Conservation (phyloP, 2,797 vertebrate species). For the Champsocephalus gunnari region DNA sequence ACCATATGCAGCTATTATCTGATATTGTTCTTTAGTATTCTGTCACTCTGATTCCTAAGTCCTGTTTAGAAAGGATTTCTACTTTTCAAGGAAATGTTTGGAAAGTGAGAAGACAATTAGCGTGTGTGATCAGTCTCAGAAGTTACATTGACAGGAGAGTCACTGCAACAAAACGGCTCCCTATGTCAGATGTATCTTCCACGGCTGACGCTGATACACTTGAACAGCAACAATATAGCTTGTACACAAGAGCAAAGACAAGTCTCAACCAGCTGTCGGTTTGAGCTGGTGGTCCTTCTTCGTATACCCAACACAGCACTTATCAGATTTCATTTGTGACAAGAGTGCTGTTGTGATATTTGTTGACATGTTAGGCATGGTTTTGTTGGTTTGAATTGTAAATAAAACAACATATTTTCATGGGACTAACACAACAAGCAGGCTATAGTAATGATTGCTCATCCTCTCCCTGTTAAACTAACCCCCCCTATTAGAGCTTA, state of each 20-base stretch:
- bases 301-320: neutral
- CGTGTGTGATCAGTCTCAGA: conserved; percentile 21
- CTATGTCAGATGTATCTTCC: conserved; percentile 27
- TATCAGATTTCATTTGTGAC: conserved; percentile 14
- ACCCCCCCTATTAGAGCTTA: conserved; percentile 42
- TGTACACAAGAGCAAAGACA: conserved; percentile 14
- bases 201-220: conserved; percentile 18
- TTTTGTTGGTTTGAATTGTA: neutral
- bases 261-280: conserved; percentile 16
- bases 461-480: conserved; percentile 39
- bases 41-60: conserved; percentile 16
- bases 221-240: conserved; percentile 12
- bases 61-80: conserved; percentile 22
- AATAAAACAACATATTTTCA: conserved; percentile 15
- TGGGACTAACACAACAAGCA: conserved; percentile 23
- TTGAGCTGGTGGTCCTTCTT: neutral
- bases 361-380: neutral
- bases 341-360: conserved; percentile 4
- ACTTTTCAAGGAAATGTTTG: conserved; percentile 32
- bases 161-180: conserved; percentile 17
- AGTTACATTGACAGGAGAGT: conserved; percentile 29
- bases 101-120: conserved; percentile 27
- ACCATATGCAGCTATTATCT: conserved; percentile 25
- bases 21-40: conserved; percentile 5
- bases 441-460: conserved; percentile 11